These are phyloP conservation scores for Hydriomena furcata DNA, from an alignment of 2,888 invertebrate genomes.

Conservation along the genomic window DNA sequence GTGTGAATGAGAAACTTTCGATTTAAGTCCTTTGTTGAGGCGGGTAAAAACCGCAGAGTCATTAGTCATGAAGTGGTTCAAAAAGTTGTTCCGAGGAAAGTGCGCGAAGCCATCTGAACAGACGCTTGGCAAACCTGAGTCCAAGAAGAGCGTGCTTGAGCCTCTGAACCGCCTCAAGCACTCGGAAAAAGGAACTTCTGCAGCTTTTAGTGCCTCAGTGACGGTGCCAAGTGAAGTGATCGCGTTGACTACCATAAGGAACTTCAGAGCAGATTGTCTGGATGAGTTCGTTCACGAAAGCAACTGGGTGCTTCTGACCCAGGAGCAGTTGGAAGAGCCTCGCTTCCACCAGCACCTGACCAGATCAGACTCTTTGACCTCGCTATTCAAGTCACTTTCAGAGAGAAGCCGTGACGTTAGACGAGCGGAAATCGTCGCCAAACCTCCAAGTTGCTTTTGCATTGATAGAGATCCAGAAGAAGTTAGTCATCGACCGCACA, in stretches of 20 bases:
- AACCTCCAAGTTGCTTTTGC: conserved; percentile 68
- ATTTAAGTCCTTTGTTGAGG: conserved; percentile 84
- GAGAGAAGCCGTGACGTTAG: conserved; percentile 45
- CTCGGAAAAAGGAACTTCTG: conserved; percentile 32
- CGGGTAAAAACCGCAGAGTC: conserved; percentile 84
- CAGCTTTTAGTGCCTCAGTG: conserved; percentile 41
- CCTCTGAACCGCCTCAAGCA: conserved; percentile 38
- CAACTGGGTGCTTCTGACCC: conserved; percentile 68
- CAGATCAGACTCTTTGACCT: conserved; percentile 53
- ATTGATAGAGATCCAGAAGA: conserved; percentile 44
- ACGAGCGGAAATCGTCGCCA: conserved; percentile 51
- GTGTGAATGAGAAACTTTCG: conserved; percentile 84
- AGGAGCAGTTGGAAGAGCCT: conserved; percentile 60
- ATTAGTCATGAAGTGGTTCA: conserved; percentile 87
- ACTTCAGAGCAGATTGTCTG: conserved; percentile 62
- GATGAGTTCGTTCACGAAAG: conserved; percentile 67
- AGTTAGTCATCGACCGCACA: conserved; percentile 36
- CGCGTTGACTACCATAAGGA: conserved; percentile 67
- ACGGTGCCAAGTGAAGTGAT: conserved; percentile 52
- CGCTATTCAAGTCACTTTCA: conserved; percentile 56
- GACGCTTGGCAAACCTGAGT: conserved; percentile 37
- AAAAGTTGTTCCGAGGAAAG: conserved; percentile 84
- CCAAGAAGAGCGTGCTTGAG: conserved; percentile 46
- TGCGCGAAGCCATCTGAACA: conserved; percentile 69
- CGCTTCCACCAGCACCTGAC: conserved; percentile 60